These are phyloP conservation scores for Celastrina argiolus DNA, from an alignment of 2,888 invertebrate genomes.

Conservation along the genomic window DNA sequence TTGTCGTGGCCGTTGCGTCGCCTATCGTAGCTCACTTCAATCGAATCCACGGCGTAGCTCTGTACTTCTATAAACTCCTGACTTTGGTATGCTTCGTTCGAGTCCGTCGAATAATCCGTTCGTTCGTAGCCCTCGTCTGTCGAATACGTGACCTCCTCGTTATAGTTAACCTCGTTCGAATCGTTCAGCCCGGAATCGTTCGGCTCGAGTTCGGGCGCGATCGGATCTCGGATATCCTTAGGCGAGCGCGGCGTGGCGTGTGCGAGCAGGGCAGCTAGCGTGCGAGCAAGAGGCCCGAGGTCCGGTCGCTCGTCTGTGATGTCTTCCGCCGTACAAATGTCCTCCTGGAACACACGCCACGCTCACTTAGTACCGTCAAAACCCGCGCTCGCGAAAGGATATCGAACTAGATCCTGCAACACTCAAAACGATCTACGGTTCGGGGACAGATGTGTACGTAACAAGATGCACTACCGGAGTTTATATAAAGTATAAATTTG, in stretches of 20 bases:
- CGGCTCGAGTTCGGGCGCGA: slow-evolving; percentile 38
- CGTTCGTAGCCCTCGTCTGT: slow-evolving; percentile 29
- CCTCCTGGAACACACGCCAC: slow-evolving; percentile 83
- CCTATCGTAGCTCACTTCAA: slow-evolving; percentile 57
- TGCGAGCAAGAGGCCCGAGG: slow-evolving; percentile 56
- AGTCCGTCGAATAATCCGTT: not conserved
- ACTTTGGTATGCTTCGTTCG: not conserved
- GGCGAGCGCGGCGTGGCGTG: slow-evolving; percentile 66
- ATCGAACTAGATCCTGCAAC: slow-evolving; percentile 63
- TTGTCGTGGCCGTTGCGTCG: slow-evolving; percentile 51
- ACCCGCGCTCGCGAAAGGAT: slow-evolving; percentile 53
- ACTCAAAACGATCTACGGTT: slow-evolving; percentile 42
- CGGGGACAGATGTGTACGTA: not conserved
- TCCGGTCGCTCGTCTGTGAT: slow-evolving; percentile 58
- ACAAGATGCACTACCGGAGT: not conserved
- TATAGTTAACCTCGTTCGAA: slow-evolving; percentile 27
- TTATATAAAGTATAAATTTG: not conserved
- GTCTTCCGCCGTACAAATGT: slow-evolving; percentile 81
- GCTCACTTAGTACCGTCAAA: slow-evolving; percentile 54
- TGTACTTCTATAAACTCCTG: not conserved
- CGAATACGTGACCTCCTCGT: slow-evolving; percentile 36
- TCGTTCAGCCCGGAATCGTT: slow-evolving; percentile 32
- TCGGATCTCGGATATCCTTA: slow-evolving; percentile 66
- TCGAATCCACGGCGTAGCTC: slow-evolving; percentile 30
- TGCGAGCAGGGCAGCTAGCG: slow-evolving; percentile 56